Evolutionary conservation across 2,888 invertebrate species (phyloP).

Genomic region (Caradrina clavipalpis): DNA sequence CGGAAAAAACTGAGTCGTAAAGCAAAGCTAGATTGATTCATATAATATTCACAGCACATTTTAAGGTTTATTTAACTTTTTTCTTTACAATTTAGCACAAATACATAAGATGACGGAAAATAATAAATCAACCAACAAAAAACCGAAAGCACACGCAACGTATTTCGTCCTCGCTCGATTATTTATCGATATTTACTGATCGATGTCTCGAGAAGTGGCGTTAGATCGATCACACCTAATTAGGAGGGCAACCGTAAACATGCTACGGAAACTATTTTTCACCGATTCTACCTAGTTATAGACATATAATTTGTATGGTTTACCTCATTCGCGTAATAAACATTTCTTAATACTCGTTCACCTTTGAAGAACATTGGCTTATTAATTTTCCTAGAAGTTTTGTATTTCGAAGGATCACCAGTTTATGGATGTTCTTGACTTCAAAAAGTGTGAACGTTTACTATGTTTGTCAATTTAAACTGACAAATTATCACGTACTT

Average conservation of each 20-base stretch:
- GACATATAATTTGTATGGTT: constrained; percentile 32
- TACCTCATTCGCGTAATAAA: constrained; percentile 26
- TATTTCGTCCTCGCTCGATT: constrained; percentile 13
- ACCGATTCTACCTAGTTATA: constrained; percentile 26
- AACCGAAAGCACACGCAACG: constrained; percentile 38
- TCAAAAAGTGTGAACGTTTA: constrained; percentile 14
- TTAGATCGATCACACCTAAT: constrained; percentile 21
- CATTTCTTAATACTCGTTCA: constrained; percentile 20
- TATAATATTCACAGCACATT: constrained; percentile 6
- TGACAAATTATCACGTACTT: constrained; percentile 35
- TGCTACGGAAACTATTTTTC: constrained; percentile 32
- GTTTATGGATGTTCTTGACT: constrained; percentile 19
- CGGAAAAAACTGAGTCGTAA: no score
- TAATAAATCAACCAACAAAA: constrained; percentile 35
- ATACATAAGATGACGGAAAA: constrained; percentile 36
- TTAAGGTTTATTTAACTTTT: constrained; percentile 10
- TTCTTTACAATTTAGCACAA: constrained; percentile 26
- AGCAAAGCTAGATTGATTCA: not conserved
- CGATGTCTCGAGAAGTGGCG: constrained; percentile 13
- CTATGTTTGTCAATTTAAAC: constrained; percentile 18
- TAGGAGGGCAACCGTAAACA: constrained; percentile 8
- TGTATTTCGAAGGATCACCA: not conserved
- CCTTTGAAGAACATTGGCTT: constrained; percentile 34
- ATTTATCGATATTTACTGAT: constrained; percentile 17
- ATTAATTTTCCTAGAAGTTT: constrained; percentile 10